Evolutionary conservation across 2,888 invertebrate genomes (phyloP).

Genomic region (Hybos culiciformis): DNA sequence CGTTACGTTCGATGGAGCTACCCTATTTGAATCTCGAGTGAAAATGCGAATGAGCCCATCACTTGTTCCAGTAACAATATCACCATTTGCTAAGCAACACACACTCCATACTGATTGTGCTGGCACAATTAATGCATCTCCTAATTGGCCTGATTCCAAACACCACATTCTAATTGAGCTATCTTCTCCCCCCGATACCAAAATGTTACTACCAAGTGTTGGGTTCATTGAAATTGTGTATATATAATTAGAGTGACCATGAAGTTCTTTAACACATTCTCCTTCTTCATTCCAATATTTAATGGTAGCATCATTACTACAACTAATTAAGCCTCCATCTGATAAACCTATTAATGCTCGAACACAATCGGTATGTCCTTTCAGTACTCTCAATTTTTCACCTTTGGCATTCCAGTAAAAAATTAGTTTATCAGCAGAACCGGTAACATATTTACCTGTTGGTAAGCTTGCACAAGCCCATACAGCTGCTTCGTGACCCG

Average conservation of each 20-base stretch:
- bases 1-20: conserved; percentile 48
- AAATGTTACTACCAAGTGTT: conserved; percentile 41
- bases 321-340: conserved; percentile 68
- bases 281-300: conserved; percentile 72
- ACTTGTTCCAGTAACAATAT: conserved; percentile 77
- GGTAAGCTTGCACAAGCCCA: conserved; percentile 59
- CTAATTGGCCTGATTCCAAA: conserved; percentile 25
- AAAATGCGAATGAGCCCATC: conserved; percentile 83
- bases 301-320: conserved; percentile 83
- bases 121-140: conserved; percentile 42
- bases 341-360: conserved; percentile 60
- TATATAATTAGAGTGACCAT: conserved; percentile 80
- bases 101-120: conserved; percentile 85
- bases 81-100: conserved; percentile 66
- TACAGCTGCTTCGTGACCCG: conserved; percentile 70
- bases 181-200: conserved; percentile 83
- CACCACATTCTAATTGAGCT: conserved; percentile 71
- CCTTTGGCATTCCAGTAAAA: conserved; percentile 67
- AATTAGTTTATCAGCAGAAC: conserved; percentile 85
- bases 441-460: conserved; percentile 54
- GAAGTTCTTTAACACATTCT: conserved; percentile 58
- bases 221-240: conserved; percentile 52
- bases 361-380: conserved; percentile 87
- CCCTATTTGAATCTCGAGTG: conserved; percentile 53
- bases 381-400: conserved; percentile 47